Percentiles rank a stretch among this genome's conserved stretches.
Conservation (phyloP, 2,113 vertebrate genomes). For the Pygoscelis antarcticus region DNA sequence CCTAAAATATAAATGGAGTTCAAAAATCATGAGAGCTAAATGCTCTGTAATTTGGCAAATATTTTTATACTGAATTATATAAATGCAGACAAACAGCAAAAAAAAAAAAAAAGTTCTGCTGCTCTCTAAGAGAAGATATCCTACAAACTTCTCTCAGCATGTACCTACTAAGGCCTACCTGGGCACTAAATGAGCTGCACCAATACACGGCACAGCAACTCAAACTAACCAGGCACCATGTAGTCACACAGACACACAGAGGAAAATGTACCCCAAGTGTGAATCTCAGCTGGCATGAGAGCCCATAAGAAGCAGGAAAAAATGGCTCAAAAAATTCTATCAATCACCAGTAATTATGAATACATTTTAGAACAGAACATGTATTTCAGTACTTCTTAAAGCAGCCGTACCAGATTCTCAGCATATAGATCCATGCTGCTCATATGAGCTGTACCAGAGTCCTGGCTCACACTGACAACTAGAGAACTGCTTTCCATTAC, state of each 20-base stretch:
- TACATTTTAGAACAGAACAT: background rate
- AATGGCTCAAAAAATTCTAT: background rate
- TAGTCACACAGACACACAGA: background rate
- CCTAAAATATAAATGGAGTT: background rate
- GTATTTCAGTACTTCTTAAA: background rate
- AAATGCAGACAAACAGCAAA: background rate
- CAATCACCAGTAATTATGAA: background rate
- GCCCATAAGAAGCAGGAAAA: background rate
- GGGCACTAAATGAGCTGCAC: background rate
- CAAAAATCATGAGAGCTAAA: background rate
- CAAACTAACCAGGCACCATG: background rate
- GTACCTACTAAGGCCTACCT: background rate
- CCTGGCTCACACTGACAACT: background rate
- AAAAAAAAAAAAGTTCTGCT: background rate
- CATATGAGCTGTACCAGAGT: accelerated
- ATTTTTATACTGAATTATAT: background rate
- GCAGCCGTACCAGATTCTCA: background rate
- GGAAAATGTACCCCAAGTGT: background rate
- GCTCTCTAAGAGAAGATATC: background rate
- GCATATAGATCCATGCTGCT: background rate
- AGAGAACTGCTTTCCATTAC: background rate
- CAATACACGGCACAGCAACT: background rate
- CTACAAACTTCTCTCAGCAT: background rate
- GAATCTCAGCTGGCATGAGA: background rate
- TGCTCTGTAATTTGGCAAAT: background rate